Conservation (phyloP, 2,797 vertebrate species). For the Podarcis lilfordi region DNA sequence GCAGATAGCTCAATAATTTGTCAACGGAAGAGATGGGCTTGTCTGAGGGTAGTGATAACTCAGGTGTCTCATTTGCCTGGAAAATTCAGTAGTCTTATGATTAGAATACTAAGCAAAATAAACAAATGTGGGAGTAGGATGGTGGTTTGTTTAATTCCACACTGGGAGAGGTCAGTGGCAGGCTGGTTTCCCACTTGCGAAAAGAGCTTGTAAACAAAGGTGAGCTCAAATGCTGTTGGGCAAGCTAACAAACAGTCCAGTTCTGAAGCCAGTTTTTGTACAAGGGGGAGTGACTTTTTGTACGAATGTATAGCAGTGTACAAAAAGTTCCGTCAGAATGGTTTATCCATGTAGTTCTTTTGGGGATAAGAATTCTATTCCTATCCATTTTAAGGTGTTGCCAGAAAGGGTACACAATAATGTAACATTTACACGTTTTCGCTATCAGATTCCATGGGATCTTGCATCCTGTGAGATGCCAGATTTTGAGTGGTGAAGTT, state of each 20-base stretch:
- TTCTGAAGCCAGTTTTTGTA: not conserved
- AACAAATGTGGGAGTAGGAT: not conserved
- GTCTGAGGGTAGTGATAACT: not conserved
- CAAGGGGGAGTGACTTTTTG: not conserved
- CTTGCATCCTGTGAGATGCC: not conserved
- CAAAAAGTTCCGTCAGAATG: not conserved
- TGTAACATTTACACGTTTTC: too few relatives aligned
- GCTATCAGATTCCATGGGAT: not conserved
- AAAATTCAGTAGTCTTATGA: constrained; percentile 3
- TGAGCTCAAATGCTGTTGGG: not conserved
- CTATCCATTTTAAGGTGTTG: not conserved
- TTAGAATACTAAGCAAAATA: constrained; percentile 28
- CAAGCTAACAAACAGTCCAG: not conserved
- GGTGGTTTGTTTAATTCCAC: not conserved
- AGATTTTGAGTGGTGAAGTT: not conserved
- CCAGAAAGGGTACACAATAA: not conserved
- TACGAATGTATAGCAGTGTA: not conserved
- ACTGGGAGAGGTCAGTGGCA: not conserved
- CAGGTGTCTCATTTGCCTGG: not conserved
- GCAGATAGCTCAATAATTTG: not conserved
- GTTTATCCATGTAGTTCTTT: not conserved
- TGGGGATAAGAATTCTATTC: not conserved
- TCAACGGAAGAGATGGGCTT: not conserved
- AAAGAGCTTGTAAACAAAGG: not conserved
- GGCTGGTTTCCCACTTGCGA: not conserved